Base-by-base conservation (phyloP, 2,113 vertebrate genomes). In the Pterophyllum scalare region DNA sequence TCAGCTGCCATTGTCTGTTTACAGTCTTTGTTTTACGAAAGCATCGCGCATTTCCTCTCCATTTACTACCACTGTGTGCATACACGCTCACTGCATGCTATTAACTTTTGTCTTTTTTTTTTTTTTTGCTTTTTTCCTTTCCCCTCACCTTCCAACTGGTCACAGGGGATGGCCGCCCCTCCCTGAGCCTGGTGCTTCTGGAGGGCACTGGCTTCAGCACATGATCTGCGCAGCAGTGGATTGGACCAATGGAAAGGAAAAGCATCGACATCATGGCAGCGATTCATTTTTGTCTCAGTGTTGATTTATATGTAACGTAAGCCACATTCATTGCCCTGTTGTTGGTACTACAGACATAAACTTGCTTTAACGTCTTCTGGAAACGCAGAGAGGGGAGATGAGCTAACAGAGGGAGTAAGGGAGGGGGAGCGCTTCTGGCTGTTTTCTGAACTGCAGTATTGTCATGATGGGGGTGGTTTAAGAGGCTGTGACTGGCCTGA, bases 391-490 rank as follows among this genome's bases (percentile, higher is more conserved):
- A 20, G n/a, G 67, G 26, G 46, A 52, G 17, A 19, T 8, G 43
- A 52, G 52, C 43, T 52, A 52, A 62, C n/a, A 49, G 62, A 54
- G 15, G 49, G 12, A 26, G 67, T 8, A 9, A 26, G 52, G 19
- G 43, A 28, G 1, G 54, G 4, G 56, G 17, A 17, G 24, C 28
- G 43, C 54, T 33, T 59, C 57, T 14, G 61, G 81, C 67, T 77
- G 84, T 54, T 81, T 40, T 70, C 62, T 82, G 52, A 81, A 62
- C 76, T 67, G 82, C 79, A 43, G 80, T 11, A 61, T 38, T 64
- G 89, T 90, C 20, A 54, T 70, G 10, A 22, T 56, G 72, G 24
- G 8, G 86, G 75, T 33, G 83, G 20, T 56, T 62, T 33, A 7
- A 60, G 64, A 59, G 56, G 14, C 70, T 13, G 83, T 6, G 80